phyloP scores from a whole-genome alignment of 2,113 vertebrate genomes.

The Pomatostomus ruficeps region DNA sequence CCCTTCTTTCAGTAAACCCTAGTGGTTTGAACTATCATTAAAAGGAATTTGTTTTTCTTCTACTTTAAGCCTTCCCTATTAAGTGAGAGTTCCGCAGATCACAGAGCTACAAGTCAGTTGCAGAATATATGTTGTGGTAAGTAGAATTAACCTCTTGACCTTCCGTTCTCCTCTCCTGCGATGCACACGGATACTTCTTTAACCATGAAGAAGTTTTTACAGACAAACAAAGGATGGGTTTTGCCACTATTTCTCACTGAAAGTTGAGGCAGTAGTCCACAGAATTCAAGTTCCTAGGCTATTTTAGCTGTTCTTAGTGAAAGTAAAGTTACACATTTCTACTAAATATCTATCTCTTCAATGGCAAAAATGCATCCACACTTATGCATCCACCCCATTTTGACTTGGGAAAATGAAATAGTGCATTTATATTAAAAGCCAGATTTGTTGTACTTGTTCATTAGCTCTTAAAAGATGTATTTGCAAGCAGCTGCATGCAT shows the following conservation, averaged over 20 bases:
- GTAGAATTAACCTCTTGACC: slow-evolving; percentile 31
- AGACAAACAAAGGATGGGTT: not conserved
- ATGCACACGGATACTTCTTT: not conserved
- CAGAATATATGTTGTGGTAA: not conserved
- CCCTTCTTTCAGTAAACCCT: not conserved
- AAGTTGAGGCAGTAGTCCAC: not conserved
- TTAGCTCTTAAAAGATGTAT: not conserved
- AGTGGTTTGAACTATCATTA: not conserved
- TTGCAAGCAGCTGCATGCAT: not conserved
- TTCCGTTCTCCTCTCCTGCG: not conserved
- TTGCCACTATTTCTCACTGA: not conserved
- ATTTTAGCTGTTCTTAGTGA: not conserved
- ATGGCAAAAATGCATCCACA: not conserved
- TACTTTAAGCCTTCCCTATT: not conserved
- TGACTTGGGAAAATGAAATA: not conserved
- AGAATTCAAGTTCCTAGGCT: not conserved
- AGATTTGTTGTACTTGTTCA: not conserved
- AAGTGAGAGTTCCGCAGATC: not conserved
- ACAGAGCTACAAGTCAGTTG: not conserved
- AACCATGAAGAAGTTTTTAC: not conserved
- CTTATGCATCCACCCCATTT: not conserved
- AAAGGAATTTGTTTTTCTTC: not conserved
- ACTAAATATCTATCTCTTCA: not conserved
- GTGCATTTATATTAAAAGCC: not conserved
- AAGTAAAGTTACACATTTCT: not conserved